Evolutionary conservation across 2,113 vertebrate genomes (phyloP).

Genomic region (Dicrurus megarhynchus): DNA sequence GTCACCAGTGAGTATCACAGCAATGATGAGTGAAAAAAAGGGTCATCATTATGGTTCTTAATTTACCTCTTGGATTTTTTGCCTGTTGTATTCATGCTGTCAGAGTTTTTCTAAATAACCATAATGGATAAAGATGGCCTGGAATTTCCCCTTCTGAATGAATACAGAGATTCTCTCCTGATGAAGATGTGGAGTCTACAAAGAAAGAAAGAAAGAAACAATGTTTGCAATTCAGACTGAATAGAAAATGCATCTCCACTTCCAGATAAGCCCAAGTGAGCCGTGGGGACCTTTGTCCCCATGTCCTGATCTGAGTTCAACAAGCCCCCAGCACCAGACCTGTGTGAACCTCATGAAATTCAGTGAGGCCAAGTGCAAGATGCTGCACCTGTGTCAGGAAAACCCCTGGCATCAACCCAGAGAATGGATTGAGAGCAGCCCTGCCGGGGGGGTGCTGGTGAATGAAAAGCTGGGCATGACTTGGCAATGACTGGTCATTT

Average conservation of each 20-base stretch:
- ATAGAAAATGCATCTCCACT: background rate
- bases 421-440: background rate
- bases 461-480: background rate
- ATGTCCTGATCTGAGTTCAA: background rate
- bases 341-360: background rate
- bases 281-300: rapidly evolving
- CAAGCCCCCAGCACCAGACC: background rate
- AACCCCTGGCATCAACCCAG: background rate
- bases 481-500: background rate
- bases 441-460: rapidly evolving
- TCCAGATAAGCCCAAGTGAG: background rate
- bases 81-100: background rate
- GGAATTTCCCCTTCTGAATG: background rate
- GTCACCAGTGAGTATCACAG: background rate
- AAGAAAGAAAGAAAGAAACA: background rate
- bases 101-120: background rate
- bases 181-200: background rate
- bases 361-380: background rate
- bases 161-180: background rate
- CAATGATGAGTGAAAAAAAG: background rate
- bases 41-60: background rate
- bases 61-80: background rate
- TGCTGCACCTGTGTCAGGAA: background rate
- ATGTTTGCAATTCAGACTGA: background rate
- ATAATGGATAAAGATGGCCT: background rate